Percentiles rank a stretch among this genome's conserved stretches.
These are phyloP conservation scores for Hemibagrus guttatus DNA, from an alignment of 2,797 vertebrate genomes.

Conservation along the genomic window DNA sequence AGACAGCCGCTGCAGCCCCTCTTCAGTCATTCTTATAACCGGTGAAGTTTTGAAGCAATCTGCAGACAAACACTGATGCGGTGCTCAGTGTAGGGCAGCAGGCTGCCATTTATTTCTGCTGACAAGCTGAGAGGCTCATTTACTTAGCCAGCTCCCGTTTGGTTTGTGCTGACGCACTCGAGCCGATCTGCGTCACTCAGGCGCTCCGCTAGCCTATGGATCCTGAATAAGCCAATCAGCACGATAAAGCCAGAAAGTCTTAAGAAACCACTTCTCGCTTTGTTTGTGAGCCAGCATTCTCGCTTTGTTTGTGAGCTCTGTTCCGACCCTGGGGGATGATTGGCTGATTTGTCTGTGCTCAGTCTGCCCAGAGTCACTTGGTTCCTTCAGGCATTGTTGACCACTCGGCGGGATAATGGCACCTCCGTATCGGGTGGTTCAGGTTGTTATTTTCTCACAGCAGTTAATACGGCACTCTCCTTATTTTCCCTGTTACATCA, in stretches of 20 bases:
- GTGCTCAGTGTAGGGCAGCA: constrained; percentile 14
- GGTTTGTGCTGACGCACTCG: constrained; percentile 42
- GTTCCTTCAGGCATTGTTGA: constrained; percentile 19
- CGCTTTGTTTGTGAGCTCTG: constrained; percentile 9
- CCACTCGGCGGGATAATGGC: constrained; percentile 20
- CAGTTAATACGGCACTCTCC: constrained; percentile 11
- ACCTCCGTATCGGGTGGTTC: constrained; percentile 11
- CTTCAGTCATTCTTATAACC: constrained; percentile 11
- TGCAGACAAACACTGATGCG: constrained; percentile 18
- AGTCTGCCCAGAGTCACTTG: constrained; percentile 21
- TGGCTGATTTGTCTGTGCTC: constrained; percentile 34
- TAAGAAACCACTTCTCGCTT: constrained; percentile 12
- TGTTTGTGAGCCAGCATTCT: constrained; percentile 21
- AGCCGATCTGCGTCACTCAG: constrained; percentile 44
- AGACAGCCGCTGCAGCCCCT: constrained; percentile 8
- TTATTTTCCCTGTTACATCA: background rate
- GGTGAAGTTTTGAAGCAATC: constrained; percentile 35
- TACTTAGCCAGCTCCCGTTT: constrained; percentile 33
- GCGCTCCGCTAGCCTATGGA: constrained; percentile 17
- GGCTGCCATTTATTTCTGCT: constrained; percentile 28
- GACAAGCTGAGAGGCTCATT: constrained; percentile 29
- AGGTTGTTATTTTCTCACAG: constrained; percentile 31
- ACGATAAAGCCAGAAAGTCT: constrained; percentile 4
- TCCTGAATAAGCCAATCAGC: constrained; percentile 40
- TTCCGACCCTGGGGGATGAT: constrained; percentile 23